phyloP scores from a whole-genome alignment of 1,140 invertebrate species.

The Thalassaphorura encarpata region DNA sequence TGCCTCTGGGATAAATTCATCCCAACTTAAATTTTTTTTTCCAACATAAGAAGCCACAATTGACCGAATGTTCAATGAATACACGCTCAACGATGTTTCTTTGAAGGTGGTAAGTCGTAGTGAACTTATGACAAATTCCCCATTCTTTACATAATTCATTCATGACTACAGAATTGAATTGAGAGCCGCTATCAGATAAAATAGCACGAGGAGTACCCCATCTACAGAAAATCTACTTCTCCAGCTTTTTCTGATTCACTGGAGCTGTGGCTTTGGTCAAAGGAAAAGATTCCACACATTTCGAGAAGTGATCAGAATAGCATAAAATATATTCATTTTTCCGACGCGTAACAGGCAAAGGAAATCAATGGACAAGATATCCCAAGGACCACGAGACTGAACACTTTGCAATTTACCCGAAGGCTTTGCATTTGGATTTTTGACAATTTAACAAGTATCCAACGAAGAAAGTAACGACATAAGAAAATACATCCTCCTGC shows the following conservation, averaged over 20 bases:
- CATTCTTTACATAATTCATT: slow-evolving; percentile 4
- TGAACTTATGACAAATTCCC: slow-evolving; percentile 25
- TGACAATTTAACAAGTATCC: slow-evolving; percentile 8
- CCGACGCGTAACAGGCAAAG: slow-evolving; percentile 26
- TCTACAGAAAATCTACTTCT: slow-evolving; percentile 32
- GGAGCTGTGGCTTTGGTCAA: slow-evolving; percentile 12
- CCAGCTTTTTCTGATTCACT: slow-evolving; percentile 21
- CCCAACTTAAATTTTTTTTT: slow-evolving; percentile 35
- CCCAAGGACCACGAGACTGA: neutral
- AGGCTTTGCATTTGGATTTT: slow-evolving; percentile 1
- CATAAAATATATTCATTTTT: slow-evolving; percentile 18
- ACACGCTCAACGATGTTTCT: slow-evolving; percentile 39
- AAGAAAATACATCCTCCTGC: slow-evolving; percentile 14
- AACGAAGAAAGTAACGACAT: slow-evolving; percentile 2
- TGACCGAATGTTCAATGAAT: slow-evolving; percentile 39
- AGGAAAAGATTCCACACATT: slow-evolving; percentile 31
- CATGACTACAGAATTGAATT: slow-evolving; percentile 26
- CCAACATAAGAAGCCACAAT: slow-evolving; percentile 36
- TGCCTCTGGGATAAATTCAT: slow-evolving; percentile 35
- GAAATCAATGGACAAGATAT: slow-evolving; percentile 6
- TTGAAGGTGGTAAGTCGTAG: slow-evolving; percentile 37
- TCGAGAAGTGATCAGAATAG: slow-evolving; percentile 28
- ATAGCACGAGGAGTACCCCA: slow-evolving; percentile 31
- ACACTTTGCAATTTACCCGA: neutral
- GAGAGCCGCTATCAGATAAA: slow-evolving; percentile 32